Base-by-base conservation (phyloP, 2,888 invertebrate species). In the Phengaris alcon region DNA sequence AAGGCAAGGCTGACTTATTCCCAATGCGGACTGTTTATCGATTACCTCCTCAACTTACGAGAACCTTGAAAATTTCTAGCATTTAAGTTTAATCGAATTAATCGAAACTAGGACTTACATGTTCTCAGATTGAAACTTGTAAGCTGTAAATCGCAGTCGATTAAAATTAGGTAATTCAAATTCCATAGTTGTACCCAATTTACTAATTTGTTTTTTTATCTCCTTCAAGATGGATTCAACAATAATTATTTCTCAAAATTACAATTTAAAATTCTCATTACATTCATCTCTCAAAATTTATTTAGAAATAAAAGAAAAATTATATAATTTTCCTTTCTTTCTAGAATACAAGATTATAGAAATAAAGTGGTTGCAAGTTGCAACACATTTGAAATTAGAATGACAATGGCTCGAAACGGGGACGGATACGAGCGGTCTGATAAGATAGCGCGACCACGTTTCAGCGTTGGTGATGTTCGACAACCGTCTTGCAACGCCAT, bases 401-500 rank as follows among this genome's bases (percentile, higher is more conserved):
- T 72, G 52, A 52, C 74, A 73, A 69, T 72, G 54, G 44, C 54
- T 55, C 55, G 76, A 77, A 80, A 79, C 73, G 77, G 77, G 77
- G 78, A 68, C 52, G 74, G n/a, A 73, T 48, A 35, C 68, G 64
- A 51, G 75, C 68, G 77, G 77, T 77, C 76, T 73, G 74, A 74
- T 54, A 68, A 75, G 46, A 76, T 76, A 57, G 72, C 68, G 73
- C 57, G 51, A 48, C 74, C 75, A 76, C 52, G 22, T 76, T 79
- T 80, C 78, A 78, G 79, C 78, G 76, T 84, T 82, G 80, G 79
- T 80, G 78, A 83, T 13, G 69, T 70, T 54, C 52, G 72, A 52
- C 15, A 82, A 82, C 79, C 81, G 80, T 81, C 80, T 84, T 84
- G 79, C 79, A 81, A 82, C 81, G 82, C 83, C 88, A 91, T 90